These are phyloP conservation scores for Dusona sp. DNA, from an alignment of 2,888 invertebrate genomes.

Conservation along the genomic window DNA sequence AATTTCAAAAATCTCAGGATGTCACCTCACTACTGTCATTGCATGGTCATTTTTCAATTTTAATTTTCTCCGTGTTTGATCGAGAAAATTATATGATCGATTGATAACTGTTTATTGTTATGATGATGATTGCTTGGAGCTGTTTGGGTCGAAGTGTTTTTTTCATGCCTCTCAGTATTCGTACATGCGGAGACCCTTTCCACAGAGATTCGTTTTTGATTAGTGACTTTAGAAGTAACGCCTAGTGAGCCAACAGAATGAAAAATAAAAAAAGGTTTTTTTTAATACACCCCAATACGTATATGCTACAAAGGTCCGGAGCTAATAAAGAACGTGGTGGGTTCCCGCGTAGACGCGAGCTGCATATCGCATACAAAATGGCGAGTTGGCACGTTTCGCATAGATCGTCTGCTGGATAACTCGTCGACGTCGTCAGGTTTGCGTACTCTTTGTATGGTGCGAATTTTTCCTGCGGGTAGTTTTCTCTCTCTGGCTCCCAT, in stretches of 20 bases:
- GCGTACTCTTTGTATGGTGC: conserved; percentile 50
- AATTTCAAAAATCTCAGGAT: too few species aligned
- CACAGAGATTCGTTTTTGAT: not conserved
- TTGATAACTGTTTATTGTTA: not conserved
- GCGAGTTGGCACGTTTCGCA: conserved; percentile 69
- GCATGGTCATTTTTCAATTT: too few species aligned
- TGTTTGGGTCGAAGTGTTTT: not conserved
- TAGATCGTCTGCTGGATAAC: conserved; percentile 67
- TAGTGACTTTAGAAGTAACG: not conserved
- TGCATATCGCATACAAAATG: conserved; percentile 70
- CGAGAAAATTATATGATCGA: too few species aligned
- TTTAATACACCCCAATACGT: not conserved
- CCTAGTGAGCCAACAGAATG: not conserved
- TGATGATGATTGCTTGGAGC: not conserved
- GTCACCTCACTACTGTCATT: too few species aligned
- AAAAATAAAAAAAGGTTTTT: conserved; percentile 1
- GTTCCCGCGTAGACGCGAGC: conserved; percentile 55
- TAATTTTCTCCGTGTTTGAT: too few species aligned
- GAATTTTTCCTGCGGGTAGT: conserved; percentile 40
- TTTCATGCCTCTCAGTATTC: not conserved
- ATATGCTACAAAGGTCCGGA: conserved; percentile 42
- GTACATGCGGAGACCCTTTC: not conserved
- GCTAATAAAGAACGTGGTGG: conserved; percentile 67
- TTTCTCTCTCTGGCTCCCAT: not conserved
- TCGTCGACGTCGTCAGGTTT: conserved; percentile 58